Evolutionary conservation across 2,113 vertebrate species (phyloP).

Genomic region (Saccopteryx leptura): DNA sequence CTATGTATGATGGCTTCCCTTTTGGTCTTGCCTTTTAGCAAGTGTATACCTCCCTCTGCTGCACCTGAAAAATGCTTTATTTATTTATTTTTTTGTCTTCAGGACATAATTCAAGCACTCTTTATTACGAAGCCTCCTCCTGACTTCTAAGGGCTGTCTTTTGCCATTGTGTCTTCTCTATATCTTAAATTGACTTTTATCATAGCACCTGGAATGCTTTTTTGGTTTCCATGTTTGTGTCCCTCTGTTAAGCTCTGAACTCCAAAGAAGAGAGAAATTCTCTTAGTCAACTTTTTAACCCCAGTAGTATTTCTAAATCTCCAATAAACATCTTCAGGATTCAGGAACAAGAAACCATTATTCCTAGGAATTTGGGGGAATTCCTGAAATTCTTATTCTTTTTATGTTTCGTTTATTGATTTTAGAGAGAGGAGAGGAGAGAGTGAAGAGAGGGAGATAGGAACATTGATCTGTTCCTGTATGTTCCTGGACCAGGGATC

Average conservation of each 20-base stretch:
- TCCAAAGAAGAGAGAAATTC: neutral
- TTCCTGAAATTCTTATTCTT: constrained; percentile 24
- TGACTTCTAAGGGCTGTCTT: neutral
- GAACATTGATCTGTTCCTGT: too few relatives aligned
- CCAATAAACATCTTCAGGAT: constrained; percentile 2
- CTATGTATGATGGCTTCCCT: neutral
- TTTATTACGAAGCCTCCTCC: neutral
- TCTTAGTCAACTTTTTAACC: constrained; percentile 21
- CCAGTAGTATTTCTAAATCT: constrained; percentile 16
- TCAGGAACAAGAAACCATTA: neutral
- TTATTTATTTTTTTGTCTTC: neutral
- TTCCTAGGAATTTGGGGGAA: constrained; percentile 34
- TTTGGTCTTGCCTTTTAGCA: neutral
- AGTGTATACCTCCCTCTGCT: neutral
- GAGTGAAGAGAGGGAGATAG: too few relatives aligned
- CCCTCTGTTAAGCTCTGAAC: neutral
- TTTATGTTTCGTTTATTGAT: too few relatives aligned
- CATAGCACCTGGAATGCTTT: neutral
- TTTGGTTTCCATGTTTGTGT: constrained; percentile 11
- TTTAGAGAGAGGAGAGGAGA: too few relatives aligned
- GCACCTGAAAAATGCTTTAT: neutral
- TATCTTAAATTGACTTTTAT: constrained; percentile 26
- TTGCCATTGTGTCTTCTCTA: constrained; percentile 5
- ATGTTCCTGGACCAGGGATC: too few relatives aligned
- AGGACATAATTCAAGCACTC: neutral